Conservation (phyloP, 1,140 invertebrate genomes). For the Trichogramma pretiosum region DNA sequence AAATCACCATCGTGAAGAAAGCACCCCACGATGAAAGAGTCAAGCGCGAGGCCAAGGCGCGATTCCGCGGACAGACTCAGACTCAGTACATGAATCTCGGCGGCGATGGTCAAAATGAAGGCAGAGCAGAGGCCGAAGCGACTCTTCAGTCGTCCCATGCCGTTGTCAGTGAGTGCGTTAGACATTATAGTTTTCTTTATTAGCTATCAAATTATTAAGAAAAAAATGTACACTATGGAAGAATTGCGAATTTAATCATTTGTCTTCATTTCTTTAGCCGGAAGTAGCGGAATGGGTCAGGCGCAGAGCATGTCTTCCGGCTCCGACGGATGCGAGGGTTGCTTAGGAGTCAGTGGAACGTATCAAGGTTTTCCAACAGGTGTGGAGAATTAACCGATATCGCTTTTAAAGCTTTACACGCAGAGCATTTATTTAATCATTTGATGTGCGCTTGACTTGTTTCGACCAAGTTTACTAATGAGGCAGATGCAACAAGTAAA, state of each 20-base stretch:
- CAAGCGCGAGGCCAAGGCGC: constrained; percentile 22
- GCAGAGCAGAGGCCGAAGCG: constrained; percentile 70
- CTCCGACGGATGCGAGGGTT: constrained; percentile 39
- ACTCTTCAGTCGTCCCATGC: constrained; percentile 61
- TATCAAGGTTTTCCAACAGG: constrained; percentile 3
- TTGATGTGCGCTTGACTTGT: constrained; percentile 8
- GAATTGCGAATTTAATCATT: too few species aligned
- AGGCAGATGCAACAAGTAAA: too few species aligned
- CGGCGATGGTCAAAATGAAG: constrained; percentile 48
- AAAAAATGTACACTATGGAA: too few species aligned
- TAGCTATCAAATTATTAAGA: too few species aligned
- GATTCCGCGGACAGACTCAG: constrained; percentile 65
- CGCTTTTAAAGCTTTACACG: background rate
- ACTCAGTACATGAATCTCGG: constrained; percentile 67
- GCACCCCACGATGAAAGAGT: constrained; percentile 12
- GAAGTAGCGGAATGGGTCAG: constrained; percentile 68
- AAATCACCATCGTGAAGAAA: constrained; percentile 24
- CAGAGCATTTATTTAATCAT: constrained; percentile 1
- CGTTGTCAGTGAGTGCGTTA: constrained; percentile 60
- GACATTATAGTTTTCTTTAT: background rate
- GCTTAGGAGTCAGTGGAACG: constrained; percentile 22
- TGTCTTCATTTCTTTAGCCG: constrained; percentile 47
- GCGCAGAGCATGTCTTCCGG: constrained; percentile 60
- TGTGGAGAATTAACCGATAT: constrained; percentile 7
- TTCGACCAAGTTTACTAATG: constrained; percentile 4